A percentile compares a stretch with the other conserved stretches of the same genome.
Evolutionary conservation across 2,888 invertebrate genomes (phyloP).

Genomic region (Ephialtes manifestator): DNA sequence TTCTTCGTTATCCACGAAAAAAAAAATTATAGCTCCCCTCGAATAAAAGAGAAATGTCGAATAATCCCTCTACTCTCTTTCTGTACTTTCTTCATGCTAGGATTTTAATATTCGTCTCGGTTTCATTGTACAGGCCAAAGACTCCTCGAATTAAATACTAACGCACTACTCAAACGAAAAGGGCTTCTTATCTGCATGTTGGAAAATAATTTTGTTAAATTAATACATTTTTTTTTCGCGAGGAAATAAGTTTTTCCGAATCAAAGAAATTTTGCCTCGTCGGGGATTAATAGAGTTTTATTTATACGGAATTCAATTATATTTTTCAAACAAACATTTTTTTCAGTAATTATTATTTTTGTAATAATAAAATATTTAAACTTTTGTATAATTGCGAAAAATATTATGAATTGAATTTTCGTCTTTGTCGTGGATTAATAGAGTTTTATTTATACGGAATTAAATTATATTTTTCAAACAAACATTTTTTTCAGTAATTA

Average conservation of each 20-base stretch:
- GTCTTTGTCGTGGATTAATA: too few relatives aligned
- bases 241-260: not conserved
- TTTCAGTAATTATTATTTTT: not conserved
- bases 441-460: too few relatives aligned
- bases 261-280: not conserved
- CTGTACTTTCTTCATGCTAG: constrained; percentile 38
- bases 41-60: constrained; percentile 50
- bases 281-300: not conserved
- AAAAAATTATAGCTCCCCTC: constrained; percentile 5
- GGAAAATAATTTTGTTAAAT: not conserved
- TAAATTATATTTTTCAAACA: too few relatives aligned
- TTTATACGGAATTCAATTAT: not conserved
- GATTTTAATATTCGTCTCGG: constrained; percentile 62
- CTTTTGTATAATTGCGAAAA: too few relatives aligned
- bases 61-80: constrained; percentile 32
- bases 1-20: constrained; percentile 61
- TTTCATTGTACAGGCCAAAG: constrained; percentile 12
- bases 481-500: too few relatives aligned
- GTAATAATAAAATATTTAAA: not conserved
- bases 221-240: not conserved
- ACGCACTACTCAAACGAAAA: not conserved
- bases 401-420: too few relatives aligned
- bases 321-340: not conserved
- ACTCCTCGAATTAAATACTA: constrained; percentile 19
- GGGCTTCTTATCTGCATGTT: not conserved